Evolutionary conservation across 2,797 vertebrate species (phyloP).

Genomic region (Presbytis comata): DNA sequence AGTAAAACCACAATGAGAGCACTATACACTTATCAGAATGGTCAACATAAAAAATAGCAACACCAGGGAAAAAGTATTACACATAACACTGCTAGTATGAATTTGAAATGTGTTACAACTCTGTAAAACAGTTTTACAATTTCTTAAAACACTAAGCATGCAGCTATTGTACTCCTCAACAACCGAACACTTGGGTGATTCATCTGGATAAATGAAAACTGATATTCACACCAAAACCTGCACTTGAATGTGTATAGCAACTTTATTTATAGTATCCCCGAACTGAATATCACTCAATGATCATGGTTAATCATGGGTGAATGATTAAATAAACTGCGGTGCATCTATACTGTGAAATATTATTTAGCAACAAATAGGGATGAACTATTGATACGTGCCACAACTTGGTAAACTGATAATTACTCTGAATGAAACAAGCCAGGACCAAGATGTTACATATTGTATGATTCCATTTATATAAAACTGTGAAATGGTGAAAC

Average conservation of each 20-base stretch:
- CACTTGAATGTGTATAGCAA: background rate
- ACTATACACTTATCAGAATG: background rate
- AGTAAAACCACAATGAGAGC: background rate
- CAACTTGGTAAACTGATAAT: background rate
- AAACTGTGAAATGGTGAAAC: background rate
- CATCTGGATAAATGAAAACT: background rate
- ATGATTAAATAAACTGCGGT: background rate
- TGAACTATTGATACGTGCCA: background rate
- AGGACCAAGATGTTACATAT: background rate
- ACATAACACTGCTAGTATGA: background rate
- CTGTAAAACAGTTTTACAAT: background rate
- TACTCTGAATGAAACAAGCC: background rate
- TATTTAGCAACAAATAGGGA: background rate
- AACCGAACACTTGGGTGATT: background rate
- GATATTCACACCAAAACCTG: background rate
- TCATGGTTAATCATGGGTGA: background rate
- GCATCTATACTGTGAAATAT: background rate
- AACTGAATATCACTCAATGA: background rate
- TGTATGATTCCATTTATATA: background rate
- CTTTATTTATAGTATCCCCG: background rate
- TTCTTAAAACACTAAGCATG: background rate
- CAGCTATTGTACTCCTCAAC: background rate
- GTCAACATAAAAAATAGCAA: background rate
- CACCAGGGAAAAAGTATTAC: background rate
- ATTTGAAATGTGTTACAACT: background rate